Evolutionary conservation across 2,888 invertebrate species (phyloP).

Genomic region (Euplexia lucipara): DNA sequence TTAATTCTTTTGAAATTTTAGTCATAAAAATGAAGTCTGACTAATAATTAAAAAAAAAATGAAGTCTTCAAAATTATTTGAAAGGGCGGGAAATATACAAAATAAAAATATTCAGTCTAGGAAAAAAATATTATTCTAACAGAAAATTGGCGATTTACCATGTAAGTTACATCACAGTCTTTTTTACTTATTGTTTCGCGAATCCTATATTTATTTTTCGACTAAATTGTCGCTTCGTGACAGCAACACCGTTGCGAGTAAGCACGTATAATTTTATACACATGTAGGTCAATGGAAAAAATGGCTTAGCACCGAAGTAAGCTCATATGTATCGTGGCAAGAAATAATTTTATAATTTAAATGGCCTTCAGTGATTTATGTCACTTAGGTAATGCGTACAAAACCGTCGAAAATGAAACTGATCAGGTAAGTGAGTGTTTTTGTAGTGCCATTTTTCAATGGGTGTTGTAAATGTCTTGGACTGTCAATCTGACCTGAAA

Average conservation of each 20-base stretch:
- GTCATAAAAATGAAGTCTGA: slow-evolving; percentile 15
- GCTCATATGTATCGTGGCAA: slow-evolving; percentile 90
- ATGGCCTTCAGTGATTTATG: slow-evolving; percentile 91
- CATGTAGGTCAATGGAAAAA: slow-evolving; percentile 91
- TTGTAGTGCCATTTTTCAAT: slow-evolving; percentile 79
- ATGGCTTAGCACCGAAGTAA: slow-evolving; percentile 88
- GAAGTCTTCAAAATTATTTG: slow-evolving; percentile 54
- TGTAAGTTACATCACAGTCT: slow-evolving; percentile 66
- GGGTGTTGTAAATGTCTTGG: slow-evolving; percentile 87
- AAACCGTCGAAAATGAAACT: slow-evolving; percentile 89
- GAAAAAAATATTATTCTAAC: slow-evolving; percentile 46
- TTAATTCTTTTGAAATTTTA: no score
- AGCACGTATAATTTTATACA: slow-evolving; percentile 88
- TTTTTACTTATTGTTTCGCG: slow-evolving; percentile 26
- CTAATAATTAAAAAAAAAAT: slow-evolving; percentile 61
- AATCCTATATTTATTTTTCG: slow-evolving; percentile 45
- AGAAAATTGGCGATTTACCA: slow-evolving; percentile 51
- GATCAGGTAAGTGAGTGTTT: slow-evolving; percentile 87
- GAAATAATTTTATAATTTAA: slow-evolving; percentile 89
- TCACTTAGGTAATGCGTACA: slow-evolving; percentile 89
- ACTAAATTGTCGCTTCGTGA: slow-evolving; percentile 63
- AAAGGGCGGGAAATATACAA: slow-evolving; percentile 78
- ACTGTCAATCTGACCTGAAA: slow-evolving; percentile 89
- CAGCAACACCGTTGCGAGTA: slow-evolving; percentile 87
- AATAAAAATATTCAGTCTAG: slow-evolving; percentile 50